These are phyloP conservation scores for Cuculus canorus DNA, from an alignment of 2,797 vertebrate genomes.

Conservation along the genomic window DNA sequence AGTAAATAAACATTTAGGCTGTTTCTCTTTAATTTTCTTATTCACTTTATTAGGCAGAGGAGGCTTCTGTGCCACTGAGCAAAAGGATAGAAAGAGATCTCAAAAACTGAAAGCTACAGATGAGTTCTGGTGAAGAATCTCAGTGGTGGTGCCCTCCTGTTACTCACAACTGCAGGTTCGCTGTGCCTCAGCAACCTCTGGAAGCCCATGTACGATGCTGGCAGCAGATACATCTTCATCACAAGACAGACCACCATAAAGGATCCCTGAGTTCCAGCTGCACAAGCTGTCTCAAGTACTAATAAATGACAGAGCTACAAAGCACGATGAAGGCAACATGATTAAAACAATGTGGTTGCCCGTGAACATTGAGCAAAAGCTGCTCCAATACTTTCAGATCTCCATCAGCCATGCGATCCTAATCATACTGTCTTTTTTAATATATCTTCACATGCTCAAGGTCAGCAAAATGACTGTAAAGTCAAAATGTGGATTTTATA, in stretches of 20 bases:
- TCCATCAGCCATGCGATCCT: neutral
- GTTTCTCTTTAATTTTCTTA: constrained; percentile 24
- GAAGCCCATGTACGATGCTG: fast-evolving
- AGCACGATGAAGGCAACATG: neutral
- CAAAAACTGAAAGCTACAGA: neutral
- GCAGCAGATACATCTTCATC: neutral
- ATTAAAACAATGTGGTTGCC: neutral
- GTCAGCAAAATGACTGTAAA: neutral
- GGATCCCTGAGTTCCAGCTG: neutral
- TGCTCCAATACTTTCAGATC: neutral
- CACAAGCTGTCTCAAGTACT: neutral
- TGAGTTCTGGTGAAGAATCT: neutral
- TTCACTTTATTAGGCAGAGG: neutral
- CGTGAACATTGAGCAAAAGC: neutral
- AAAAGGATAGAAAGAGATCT: neutral
- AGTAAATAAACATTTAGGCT: neutral
- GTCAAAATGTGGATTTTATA: neutral
- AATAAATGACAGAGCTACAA: neutral
- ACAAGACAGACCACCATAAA: neutral
- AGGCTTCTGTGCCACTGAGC: neutral
- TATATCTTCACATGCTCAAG: neutral
- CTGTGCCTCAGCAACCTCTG: neutral
- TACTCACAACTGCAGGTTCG: neutral
- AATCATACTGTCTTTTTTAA: neutral
- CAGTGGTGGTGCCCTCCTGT: neutral